Conservation (phyloP, 1,140 invertebrate genomes). For the Charaxes varanes region DNA sequence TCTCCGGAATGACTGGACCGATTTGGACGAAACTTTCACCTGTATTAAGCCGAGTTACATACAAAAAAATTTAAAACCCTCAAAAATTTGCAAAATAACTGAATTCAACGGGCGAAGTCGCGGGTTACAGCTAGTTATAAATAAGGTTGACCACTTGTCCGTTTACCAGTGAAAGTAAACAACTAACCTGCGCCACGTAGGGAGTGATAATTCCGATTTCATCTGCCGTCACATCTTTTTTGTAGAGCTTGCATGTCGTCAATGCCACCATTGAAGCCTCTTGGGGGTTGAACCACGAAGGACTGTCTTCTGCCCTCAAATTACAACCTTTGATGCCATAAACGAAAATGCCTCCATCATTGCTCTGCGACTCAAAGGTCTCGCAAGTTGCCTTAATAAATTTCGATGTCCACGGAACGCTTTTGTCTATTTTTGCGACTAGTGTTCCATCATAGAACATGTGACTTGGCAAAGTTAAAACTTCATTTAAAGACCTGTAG, state of each 20-base stretch:
- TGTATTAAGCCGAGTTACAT: no score
- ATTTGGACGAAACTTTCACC: no score
- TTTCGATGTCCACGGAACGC: conserved; percentile 42
- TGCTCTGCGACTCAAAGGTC: conserved; percentile 39
- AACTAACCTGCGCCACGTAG: conserved; percentile 92
- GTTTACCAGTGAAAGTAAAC: background rate
- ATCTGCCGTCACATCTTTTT: conserved; percentile 76
- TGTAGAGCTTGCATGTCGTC: conserved; percentile 77
- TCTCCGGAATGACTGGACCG: no score
- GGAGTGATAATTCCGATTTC: conserved; percentile 96
- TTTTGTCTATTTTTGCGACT: conserved; percentile 69
- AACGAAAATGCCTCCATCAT: conserved; percentile 84
- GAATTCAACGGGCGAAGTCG: no score
- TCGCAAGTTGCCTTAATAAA: conserved; percentile 52
- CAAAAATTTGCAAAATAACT: no score
- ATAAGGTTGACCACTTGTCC: background rate
- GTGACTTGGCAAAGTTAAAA: conserved; percentile 83
- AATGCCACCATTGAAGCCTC: conserved; percentile 84
- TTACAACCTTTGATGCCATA: conserved; percentile 88
- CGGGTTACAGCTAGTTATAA: no score
- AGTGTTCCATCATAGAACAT: conserved; percentile 90
- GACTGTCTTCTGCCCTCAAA: conserved; percentile 81
- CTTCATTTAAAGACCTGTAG: conserved; percentile 86
- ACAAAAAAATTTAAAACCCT: no score
- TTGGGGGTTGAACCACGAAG: conserved; percentile 92